Evolutionary conservation across 2,888 invertebrate genomes (phyloP).

Genomic region (Bombylius major): DNA sequence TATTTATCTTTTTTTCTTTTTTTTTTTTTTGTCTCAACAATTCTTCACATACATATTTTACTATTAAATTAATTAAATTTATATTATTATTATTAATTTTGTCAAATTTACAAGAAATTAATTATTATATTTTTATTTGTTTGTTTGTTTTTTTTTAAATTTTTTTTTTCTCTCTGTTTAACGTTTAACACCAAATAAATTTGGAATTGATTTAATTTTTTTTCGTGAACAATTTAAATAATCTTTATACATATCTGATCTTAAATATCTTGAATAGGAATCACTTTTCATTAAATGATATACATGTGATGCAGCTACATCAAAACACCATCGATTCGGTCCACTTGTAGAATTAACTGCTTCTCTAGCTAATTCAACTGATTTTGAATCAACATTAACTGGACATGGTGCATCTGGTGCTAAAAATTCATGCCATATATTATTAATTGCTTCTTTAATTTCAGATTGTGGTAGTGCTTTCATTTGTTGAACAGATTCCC

Average conservation of each 20-base stretch:
- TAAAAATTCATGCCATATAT: conserved; percentile 88
- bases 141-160: background rate
- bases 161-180: conserved; percentile 19
- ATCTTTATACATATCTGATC: conserved; percentile 98
- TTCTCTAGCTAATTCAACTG: conserved; percentile 69
- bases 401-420: conserved; percentile 90
- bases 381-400: conserved; percentile 92
- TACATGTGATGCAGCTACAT: conserved; percentile 96
- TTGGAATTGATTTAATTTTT: conserved; percentile 60
- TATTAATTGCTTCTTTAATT: conserved; percentile 66
- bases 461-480: conserved; percentile 78
- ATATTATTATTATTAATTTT: no score
- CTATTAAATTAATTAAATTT: no score
- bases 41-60: no score
- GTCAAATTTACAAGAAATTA: no score
- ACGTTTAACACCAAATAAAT: conserved; percentile 37
- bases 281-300: conserved; percentile 99
- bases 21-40: no score
- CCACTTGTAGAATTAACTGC: conserved; percentile 51
- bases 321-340: conserved; percentile 89
- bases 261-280: conserved; percentile 92
- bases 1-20: no score
- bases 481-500: conserved; percentile 87
- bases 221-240: conserved; percentile 91
- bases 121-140: background rate